Evolutionary conservation across 2,797 vertebrate genomes (phyloP), one percentile per base, ranked within the genome.

Genomic region (Sparus aurata): DNA sequence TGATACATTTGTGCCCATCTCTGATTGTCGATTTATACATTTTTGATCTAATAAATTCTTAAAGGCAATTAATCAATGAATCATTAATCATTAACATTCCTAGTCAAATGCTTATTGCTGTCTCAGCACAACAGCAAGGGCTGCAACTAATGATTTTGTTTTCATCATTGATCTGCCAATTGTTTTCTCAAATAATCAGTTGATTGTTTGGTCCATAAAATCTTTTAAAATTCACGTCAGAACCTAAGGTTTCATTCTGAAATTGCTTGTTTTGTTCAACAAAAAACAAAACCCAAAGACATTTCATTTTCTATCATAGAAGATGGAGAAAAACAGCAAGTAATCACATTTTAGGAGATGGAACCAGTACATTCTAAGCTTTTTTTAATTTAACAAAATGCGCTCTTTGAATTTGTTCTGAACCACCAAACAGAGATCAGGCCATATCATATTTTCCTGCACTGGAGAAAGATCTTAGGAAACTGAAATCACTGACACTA

Each of bases 401-500:
- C n/a, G 11, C 22, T 57, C 27, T 69, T 27, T 41, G 22, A n/a
- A 63, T 25, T 16, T 25, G 43, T 57, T 69, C 34, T 77, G 30
- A 22, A 64, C 11, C 23, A 16, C 23, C 15, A 34, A 3, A 18
- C 6, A 17, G 23, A 45, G 12, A 9, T 9, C 34, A 2, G 34
- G 11, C 41, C 50, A 55, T 13, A 50, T 27, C 12, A 16, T 27
- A 43, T 34, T 27, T 34, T 50, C 38, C 68, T 17, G 46, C n/a
- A 16, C 10, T 20, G 54, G n/a, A 49, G 49, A 49, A 27, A 13
- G 10, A 2, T 43, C 2, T 66, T 15, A 16, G 34, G 46, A 60
- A 82, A 61, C 20, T 63, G 9, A 69, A 43, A 71, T 57, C 55
- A 27, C 13, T 38, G 15, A 3, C 27, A 55, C n/a, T 34, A 8